Conservation (phyloP, 2,113 vertebrate species). For the Mandrillus leucophaeus region DNA sequence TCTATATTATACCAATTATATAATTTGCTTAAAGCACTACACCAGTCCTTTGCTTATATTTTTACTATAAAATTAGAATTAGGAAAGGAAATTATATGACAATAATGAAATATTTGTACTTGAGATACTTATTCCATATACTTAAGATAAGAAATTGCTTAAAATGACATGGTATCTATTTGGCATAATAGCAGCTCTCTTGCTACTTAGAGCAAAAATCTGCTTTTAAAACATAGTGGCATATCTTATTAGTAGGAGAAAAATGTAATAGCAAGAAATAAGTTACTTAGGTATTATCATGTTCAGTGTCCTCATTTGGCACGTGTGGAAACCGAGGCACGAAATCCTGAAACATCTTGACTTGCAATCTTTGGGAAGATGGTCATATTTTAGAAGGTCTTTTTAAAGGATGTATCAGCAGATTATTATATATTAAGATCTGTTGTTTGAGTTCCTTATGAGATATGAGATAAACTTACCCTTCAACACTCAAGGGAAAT, state of each 20-base stretch:
- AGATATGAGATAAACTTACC: neutral
- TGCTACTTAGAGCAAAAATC: neutral
- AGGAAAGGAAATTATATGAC: neutral
- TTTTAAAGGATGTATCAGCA: neutral
- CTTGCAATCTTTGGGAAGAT: neutral
- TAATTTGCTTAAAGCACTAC: neutral
- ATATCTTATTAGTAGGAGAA: neutral
- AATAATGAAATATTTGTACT: neutral
- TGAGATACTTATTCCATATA: neutral
- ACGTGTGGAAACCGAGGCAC: neutral
- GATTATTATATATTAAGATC: neutral
- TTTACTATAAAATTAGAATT: conserved; percentile 19
- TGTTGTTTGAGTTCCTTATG: neutral
- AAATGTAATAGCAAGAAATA: neutral
- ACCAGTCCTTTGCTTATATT: neutral
- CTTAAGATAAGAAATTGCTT: neutral
- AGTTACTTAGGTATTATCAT: neutral
- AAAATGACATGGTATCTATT: neutral
- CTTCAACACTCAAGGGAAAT: neutral
- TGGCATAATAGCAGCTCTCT: neutral
- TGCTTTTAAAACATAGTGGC: neutral
- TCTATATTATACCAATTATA: neutral
- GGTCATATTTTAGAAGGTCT: neutral
- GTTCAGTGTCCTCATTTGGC: neutral
- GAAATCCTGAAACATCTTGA: neutral